Evolutionary conservation across 2,888 invertebrate species (phyloP).

Genomic region (Pristionchus maxplancki): DNA sequence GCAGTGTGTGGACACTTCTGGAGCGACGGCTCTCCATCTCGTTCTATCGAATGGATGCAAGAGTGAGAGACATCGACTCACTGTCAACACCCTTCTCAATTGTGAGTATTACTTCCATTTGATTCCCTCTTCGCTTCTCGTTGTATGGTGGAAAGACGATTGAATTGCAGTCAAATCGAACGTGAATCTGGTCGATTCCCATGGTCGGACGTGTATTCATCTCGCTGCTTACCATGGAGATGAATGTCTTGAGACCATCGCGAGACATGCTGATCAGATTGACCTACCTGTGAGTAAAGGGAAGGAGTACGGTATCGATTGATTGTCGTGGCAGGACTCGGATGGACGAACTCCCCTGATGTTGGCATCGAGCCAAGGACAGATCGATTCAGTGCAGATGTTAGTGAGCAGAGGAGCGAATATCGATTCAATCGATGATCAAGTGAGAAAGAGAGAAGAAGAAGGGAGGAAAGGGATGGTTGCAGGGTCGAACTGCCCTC

Average conservation of each 20-base stretch:
- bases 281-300: slow-evolving; percentile 74
- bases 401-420: slow-evolving; percentile 60
- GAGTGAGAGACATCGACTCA: slow-evolving; percentile 58
- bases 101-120: background rate
- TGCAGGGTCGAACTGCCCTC: slow-evolving; percentile 65
- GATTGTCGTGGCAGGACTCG: slow-evolving; percentile 65
- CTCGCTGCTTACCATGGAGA: slow-evolving; percentile 81
- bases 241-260: slow-evolving; percentile 78
- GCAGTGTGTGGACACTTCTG: slow-evolving; percentile 60
- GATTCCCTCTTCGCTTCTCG: background rate
- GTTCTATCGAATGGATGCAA: slow-evolving; percentile 64
- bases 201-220: slow-evolving; percentile 69
- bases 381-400: slow-evolving; percentile 58
- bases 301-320: background rate
- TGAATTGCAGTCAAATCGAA: slow-evolving; percentile 57
- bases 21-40: slow-evolving; percentile 67
- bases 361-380: slow-evolving; percentile 67
- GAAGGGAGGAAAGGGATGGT: background rate
- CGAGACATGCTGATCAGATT: slow-evolving; percentile 55
- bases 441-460: slow-evolving; percentile 17
- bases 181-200: slow-evolving; percentile 69
- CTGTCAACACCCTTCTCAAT: slow-evolving; percentile 58
- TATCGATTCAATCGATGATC: slow-evolving; percentile 64
- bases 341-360: slow-evolving; percentile 67
- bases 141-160: background rate